Evolutionary conservation across 2,113 vertebrate genomes (phyloP).

Genomic region (Centropus unirufus): DNA sequence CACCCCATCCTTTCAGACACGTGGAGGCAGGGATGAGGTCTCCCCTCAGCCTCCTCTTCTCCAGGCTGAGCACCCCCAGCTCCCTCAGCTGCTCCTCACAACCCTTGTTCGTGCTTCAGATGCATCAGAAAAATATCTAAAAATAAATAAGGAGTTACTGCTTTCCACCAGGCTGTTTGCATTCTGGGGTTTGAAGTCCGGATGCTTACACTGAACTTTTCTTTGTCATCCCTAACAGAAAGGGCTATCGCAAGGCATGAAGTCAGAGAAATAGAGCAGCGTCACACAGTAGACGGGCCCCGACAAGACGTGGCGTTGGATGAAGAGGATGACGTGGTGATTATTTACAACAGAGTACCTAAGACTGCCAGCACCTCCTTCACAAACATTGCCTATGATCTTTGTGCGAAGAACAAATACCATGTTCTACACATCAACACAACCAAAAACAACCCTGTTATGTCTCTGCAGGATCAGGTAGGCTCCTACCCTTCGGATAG

Average conservation of each 20-base stretch:
- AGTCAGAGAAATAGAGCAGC: constrained; percentile 90
- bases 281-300: constrained; percentile 81
- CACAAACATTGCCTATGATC: constrained; percentile 92
- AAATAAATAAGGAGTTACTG: neutral
- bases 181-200: neutral
- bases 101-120: neutral
- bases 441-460: constrained; percentile 99
- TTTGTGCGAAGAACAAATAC: constrained; percentile 89
- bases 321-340: constrained; percentile 86
- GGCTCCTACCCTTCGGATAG: neutral
- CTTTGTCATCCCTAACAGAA: constrained; percentile 77
- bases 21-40: too few relatives aligned
- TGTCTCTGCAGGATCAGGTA: constrained; percentile 99
- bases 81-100: too few relatives aligned
- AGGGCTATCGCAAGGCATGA: constrained; percentile 91
- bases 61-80: too few relatives aligned
- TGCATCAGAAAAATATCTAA: neutral
- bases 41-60: too few relatives aligned
- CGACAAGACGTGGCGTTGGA: constrained; percentile 73
- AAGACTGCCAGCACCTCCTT: constrained; percentile 99
- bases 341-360: constrained; percentile 97
- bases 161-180: neutral
- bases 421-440: constrained; percentile 99
- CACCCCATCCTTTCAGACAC: too few relatives aligned
- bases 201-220: neutral